These are phyloP conservation scores for Potamarius usumacintae DNA, from an alignment of 2,113 vertebrate species.

Conservation along the genomic window DNA sequence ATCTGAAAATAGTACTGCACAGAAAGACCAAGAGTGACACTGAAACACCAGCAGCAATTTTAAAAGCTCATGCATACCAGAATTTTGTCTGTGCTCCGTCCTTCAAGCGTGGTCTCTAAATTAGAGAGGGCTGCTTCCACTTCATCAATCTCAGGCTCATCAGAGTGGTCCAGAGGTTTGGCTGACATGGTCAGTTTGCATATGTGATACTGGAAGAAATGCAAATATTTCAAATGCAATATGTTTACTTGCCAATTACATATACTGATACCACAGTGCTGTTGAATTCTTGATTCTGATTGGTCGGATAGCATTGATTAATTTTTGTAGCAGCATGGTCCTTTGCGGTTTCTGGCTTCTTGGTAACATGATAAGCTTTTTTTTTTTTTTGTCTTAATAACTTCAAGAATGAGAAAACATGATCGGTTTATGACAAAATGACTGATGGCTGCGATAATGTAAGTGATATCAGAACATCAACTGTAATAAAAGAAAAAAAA, in stretches of 20 bases:
- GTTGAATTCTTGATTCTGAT: not conserved
- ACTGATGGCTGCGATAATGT: not conserved
- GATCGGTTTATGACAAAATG: not conserved
- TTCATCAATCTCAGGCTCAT: conserved; percentile 89
- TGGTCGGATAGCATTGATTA: not conserved
- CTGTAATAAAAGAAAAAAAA: not conserved
- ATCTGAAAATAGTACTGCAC: not conserved
- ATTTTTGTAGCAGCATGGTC: not conserved
- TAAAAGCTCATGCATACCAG: conserved; percentile 76
- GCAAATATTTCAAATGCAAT: not conserved
- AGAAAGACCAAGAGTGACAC: not conserved
- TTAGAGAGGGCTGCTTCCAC: conserved; percentile 92
- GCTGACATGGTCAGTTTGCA: conserved; percentile 84
- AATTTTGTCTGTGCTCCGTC: conserved; percentile 77
- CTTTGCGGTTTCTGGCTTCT: not conserved
- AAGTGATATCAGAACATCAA: not conserved
- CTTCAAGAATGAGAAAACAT: not conserved
- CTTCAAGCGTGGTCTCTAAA: conserved; percentile 90
- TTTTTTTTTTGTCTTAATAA: not conserved
- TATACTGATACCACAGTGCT: not conserved
- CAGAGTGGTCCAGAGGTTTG: conserved; percentile 73
- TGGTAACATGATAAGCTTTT: not conserved
- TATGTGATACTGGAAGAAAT: conserved; percentile 82
- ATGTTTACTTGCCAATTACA: not conserved
- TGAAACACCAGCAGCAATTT: not conserved